Evolutionary conservation across 2,113 vertebrate genomes (phyloP).

Genomic region (Pseudopodoces humilis): DNA sequence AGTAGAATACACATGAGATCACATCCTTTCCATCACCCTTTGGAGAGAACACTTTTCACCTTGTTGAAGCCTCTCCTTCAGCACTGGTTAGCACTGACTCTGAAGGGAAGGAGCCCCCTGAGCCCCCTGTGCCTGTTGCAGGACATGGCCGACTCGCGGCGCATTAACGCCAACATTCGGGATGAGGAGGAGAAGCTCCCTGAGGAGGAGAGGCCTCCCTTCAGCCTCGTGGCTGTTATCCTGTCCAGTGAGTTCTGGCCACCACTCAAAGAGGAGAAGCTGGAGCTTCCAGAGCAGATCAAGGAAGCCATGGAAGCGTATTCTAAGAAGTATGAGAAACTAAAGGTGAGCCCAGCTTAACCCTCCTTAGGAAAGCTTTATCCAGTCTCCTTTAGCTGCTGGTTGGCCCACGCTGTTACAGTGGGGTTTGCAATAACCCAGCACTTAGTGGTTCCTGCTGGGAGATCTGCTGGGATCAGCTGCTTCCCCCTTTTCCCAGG

Average conservation of each 20-base stretch:
- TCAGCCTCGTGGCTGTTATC: slow-evolving; percentile 88
- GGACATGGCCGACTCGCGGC: slow-evolving; percentile 95
- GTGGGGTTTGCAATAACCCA: neutral
- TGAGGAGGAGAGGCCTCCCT: slow-evolving; percentile 80
- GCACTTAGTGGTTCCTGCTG: neutral
- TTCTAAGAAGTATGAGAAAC: slow-evolving; percentile 93
- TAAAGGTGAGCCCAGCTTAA: slow-evolving; percentile 82
- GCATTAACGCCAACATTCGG: slow-evolving; percentile 92
- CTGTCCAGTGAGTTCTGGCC: slow-evolving; percentile 98
- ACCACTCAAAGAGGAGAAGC: slow-evolving; percentile 93
- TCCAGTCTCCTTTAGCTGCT: neutral
- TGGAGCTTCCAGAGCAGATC: slow-evolving; percentile 88
- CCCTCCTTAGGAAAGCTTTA: neutral
- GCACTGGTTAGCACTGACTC: neutral
- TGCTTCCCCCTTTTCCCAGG: slow-evolving; percentile 72
- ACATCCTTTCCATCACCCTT: rapidly evolving
- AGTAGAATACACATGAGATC: neutral
- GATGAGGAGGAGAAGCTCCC: slow-evolving; percentile 90
- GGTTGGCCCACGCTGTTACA: rapidly evolving
- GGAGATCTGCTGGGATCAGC: neutral
- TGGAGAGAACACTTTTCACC: rapidly evolving
- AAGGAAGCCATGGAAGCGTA: slow-evolving; percentile 90
- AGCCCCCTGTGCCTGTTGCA: slow-evolving; percentile 15
- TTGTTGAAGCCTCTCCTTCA: neutral
- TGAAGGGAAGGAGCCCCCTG: neutral